A percentile compares a stretch with the other conserved stretches of the same genome.
These are phyloP conservation scores for Tachycineta bicolor DNA, from an alignment of 2,113 vertebrate genomes.

Conservation along the genomic window DNA sequence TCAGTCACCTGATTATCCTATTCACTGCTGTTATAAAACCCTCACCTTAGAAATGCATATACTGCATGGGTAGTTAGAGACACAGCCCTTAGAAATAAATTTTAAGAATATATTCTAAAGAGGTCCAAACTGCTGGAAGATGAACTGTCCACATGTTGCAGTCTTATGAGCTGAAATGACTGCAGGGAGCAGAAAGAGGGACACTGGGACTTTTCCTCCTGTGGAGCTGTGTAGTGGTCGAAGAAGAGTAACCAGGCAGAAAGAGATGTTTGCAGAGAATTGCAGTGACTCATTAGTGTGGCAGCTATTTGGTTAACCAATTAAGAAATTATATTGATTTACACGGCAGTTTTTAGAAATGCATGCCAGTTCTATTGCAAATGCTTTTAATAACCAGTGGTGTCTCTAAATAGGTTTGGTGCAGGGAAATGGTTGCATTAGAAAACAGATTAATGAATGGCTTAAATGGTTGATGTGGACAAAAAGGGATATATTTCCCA, in stretches of 20 bases:
- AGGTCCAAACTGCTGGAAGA: background rate
- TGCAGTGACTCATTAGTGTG: background rate
- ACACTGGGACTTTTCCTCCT: background rate
- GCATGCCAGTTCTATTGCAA: background rate
- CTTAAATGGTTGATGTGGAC: background rate
- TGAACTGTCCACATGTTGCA: background rate
- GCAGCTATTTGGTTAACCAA: conserved; percentile 11
- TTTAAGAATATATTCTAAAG: background rate
- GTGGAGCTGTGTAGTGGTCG: background rate
- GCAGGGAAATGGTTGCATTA: background rate
- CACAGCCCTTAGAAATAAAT: background rate
- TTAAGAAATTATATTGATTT: conserved; percentile 26
- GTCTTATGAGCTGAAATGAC: background rate
- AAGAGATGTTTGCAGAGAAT: background rate
- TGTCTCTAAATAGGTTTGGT: background rate
- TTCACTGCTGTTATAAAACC: background rate
- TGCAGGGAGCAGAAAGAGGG: background rate
- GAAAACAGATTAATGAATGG: background rate
- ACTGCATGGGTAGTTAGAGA: background rate
- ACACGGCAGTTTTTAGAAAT: background rate
- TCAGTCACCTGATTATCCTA: background rate
- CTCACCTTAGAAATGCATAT: background rate
- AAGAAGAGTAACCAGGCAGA: background rate
- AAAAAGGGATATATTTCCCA: background rate
- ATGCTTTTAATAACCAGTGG: conserved; percentile 4